Percentiles rank a stretch among this genome's conserved stretches.
Conservation (phyloP, 2,888 invertebrate genomes). For the Chalcis sispes region DNA sequence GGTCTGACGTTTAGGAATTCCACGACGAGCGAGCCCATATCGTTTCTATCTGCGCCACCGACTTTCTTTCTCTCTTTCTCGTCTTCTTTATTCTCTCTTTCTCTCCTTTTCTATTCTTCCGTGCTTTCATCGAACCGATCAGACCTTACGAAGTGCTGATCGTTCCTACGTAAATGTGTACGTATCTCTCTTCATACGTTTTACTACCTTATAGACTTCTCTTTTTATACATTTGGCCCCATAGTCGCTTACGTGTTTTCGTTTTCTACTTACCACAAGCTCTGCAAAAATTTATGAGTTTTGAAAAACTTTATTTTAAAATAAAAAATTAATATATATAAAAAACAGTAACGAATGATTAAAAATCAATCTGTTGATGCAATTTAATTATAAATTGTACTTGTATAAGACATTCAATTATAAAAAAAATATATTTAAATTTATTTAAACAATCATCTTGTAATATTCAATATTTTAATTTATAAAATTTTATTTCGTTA, state of each 20-base stretch:
- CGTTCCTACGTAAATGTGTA: constrained; percentile 2
- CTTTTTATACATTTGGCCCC: neutral
- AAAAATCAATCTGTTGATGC: no score
- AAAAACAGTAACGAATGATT: no score
- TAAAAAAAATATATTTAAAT: no score
- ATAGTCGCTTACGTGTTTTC: neutral
- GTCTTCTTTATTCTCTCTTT: neutral
- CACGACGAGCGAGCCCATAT: constrained; percentile 62
- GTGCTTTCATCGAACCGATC: constrained; percentile 4
- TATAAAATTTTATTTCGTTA: no score
- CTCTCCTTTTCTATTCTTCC: neutral
- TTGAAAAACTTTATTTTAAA: no score
- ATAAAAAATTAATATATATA: no score
- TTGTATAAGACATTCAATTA: no score
- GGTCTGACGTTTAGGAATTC: constrained; percentile 68
- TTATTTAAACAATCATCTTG: no score
- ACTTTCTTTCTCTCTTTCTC: neutral
- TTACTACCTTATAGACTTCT: neutral
- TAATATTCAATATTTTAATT: no score
- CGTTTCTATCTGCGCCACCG: constrained; percentile 56
- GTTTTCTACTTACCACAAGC: neutral
- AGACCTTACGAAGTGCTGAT: neutral
- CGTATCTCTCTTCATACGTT: neutral
- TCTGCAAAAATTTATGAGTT: no score
- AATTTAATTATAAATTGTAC: no score